Conservation (phyloP, 2,888 invertebrate species). For the Antheraea assamensis region DNA sequence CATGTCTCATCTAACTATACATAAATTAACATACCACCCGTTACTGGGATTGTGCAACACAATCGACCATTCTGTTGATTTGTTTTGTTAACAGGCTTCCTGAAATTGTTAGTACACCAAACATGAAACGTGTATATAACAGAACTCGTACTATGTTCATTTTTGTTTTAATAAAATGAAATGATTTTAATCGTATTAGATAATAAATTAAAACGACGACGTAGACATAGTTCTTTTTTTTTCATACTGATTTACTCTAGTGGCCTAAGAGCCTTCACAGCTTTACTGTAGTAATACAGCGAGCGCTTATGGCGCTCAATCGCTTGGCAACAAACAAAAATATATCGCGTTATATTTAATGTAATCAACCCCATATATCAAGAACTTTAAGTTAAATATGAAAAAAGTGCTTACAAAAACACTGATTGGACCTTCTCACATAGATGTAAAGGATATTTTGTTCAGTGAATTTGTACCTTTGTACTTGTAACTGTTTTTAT, state of each 20-base stretch:
- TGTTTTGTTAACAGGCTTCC: not conserved
- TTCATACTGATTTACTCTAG: too few species aligned
- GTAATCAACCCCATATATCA: too few species aligned
- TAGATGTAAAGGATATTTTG: too few species aligned
- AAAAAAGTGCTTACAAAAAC: too few species aligned
- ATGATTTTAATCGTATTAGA: not conserved
- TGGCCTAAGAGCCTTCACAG: too few species aligned
- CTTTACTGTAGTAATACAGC: too few species aligned
- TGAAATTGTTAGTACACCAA: not conserved
- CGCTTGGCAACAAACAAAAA: too few species aligned
- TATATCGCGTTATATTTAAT: too few species aligned
- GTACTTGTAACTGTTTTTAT: not conserved
- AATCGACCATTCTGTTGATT: not conserved
- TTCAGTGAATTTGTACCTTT: not conserved
- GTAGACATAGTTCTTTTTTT: not conserved
- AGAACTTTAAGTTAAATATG: too few species aligned
- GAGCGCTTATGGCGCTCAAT: too few species aligned
- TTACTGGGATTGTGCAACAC: not conserved
- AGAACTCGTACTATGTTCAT: not conserved
- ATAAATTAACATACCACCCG: not conserved
- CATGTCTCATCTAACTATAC: constrained; percentile 1
- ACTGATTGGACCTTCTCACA: too few species aligned
- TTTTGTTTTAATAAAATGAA: not conserved
- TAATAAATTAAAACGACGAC: not conserved
- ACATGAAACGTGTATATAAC: not conserved